phyloP scores from a whole-genome alignment of 2,888 invertebrate genomes.

The Auanema freiburgensis region DNA sequence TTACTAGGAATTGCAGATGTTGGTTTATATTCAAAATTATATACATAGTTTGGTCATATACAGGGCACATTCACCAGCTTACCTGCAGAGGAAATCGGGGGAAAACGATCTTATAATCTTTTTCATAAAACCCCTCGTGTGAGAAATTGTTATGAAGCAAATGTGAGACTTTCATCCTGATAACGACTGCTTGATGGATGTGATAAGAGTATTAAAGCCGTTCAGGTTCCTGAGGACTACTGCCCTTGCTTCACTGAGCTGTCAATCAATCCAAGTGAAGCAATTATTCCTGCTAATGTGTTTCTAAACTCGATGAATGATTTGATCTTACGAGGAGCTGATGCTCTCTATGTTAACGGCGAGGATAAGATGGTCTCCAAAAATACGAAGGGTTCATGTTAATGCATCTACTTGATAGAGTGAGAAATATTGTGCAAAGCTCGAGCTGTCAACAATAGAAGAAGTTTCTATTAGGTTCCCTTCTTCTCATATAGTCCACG shows the following conservation, averaged over 20 bases:
- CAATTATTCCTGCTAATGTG: conserved; percentile 28
- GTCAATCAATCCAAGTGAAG: conserved; percentile 34
- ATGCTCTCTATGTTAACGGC: no score
- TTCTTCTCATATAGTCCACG: conserved; percentile 23
- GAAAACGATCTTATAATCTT: conserved; percentile 27
- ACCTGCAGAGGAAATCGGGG: neutral
- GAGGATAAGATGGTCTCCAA: no score
- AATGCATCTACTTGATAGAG: neutral
- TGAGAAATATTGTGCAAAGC: conserved; percentile 13
- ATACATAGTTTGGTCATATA: no score
- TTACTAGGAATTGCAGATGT: conserved; percentile 34
- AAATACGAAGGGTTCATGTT: neutral
- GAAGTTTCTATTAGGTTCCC: conserved; percentile 27
- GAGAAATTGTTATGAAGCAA: conserved; percentile 43
- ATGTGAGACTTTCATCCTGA: conserved; percentile 17
- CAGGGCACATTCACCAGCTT: neutral
- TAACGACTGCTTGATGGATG: neutral
- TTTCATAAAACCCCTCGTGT: conserved; percentile 35
- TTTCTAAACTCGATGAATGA: neutral
- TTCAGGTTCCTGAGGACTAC: conserved; percentile 48
- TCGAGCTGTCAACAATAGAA: conserved; percentile 14
- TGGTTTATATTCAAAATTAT: neutral
- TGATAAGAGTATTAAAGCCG: no score
- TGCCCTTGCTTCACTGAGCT: conserved; percentile 53
- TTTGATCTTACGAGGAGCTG: no score